Conservation (phyloP, 2,888 invertebrate species). For the Malthinus seriepunctatus region DNA sequence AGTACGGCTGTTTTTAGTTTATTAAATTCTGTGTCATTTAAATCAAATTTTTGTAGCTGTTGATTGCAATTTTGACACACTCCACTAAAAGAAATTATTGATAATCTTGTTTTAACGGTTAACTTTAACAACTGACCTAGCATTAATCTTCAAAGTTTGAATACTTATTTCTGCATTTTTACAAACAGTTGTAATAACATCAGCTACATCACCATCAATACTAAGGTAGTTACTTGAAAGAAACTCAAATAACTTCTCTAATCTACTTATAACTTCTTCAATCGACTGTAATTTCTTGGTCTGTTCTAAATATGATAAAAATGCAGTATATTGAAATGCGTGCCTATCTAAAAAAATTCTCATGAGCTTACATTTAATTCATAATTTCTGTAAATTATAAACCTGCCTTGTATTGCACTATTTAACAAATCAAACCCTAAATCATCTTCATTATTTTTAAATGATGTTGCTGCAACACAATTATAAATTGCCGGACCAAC, state of each 20-base stretch:
- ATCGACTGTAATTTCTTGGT: constrained; percentile 13
- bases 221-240: constrained; percentile 58
- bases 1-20: constrained; percentile 65
- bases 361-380: background rate
- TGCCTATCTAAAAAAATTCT: constrained; percentile 34
- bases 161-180: constrained; percentile 32
- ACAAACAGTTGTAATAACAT: constrained; percentile 41
- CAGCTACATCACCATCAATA: constrained; percentile 48
- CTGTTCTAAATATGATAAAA: constrained; percentile 33
- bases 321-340: constrained; percentile 28
- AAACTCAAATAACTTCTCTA: constrained; percentile 63
- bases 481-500: constrained; percentile 60
- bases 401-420: constrained; percentile 54
- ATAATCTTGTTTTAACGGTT: background rate
- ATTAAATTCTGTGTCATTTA: constrained; percentile 66
- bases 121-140: constrained; percentile 13
- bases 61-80: constrained; percentile 63
- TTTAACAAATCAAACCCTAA: constrained; percentile 66
- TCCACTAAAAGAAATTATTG: constrained; percentile 55
- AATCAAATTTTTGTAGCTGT: constrained; percentile 56
- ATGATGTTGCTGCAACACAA: constrained; percentile 62
- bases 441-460: constrained; percentile 59
- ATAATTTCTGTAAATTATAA: constrained; percentile 10
- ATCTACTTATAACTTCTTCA: constrained; percentile 43
- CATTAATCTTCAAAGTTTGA: constrained; percentile 34